phyloP scores from a whole-genome alignment of 23 tunicate species.

The Diplosoma virens region DNA sequence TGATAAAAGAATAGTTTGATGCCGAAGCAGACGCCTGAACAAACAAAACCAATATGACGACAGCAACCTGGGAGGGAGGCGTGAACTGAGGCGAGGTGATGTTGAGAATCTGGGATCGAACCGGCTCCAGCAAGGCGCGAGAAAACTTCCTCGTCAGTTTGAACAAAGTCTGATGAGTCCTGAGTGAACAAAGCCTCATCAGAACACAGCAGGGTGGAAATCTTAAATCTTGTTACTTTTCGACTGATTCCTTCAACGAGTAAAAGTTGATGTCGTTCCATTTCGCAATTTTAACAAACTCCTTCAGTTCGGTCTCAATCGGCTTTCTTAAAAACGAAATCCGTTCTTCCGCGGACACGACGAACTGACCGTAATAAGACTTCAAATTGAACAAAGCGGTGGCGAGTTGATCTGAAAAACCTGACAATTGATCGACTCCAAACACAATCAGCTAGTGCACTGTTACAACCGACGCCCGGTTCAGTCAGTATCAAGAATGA shows the following conservation, averaged over 20 bases:
- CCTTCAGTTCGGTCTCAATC: constrained; percentile 75
- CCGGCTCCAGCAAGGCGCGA: constrained; percentile 40
- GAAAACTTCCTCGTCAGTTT: constrained; percentile 64
- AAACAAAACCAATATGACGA: background rate
- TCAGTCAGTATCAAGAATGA: too few relatives aligned
- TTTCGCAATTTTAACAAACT: constrained; percentile 65
- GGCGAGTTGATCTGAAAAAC: constrained; percentile 31
- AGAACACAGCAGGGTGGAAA: background rate
- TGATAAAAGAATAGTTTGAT: too few relatives aligned
- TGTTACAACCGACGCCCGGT: too few relatives aligned
- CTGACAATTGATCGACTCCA: too few relatives aligned
- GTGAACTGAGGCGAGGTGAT: background rate
- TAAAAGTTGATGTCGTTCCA: constrained; percentile 87
- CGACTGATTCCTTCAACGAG: constrained; percentile 50
- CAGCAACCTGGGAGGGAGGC: background rate
- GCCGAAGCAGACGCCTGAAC: background rate
- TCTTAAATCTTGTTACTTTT: constrained; percentile 35
- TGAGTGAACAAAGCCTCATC: background rate
- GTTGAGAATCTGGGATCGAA: constrained; percentile 28
- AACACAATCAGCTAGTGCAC: too few relatives aligned
- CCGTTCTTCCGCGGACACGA: constrained; percentile 4
- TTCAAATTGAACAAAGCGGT: constrained; percentile 41
- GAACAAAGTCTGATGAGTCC: constrained; percentile 68
- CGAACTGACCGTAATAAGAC: constrained; percentile 58
- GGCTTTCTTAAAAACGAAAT: constrained; percentile 50